A percentile compares a stretch with the other conserved stretches of the same genome.
These are phyloP conservation scores for Cryptomyrus ogoouensis DNA, from an alignment of 2,113 vertebrate species.

Conservation along the genomic window DNA sequence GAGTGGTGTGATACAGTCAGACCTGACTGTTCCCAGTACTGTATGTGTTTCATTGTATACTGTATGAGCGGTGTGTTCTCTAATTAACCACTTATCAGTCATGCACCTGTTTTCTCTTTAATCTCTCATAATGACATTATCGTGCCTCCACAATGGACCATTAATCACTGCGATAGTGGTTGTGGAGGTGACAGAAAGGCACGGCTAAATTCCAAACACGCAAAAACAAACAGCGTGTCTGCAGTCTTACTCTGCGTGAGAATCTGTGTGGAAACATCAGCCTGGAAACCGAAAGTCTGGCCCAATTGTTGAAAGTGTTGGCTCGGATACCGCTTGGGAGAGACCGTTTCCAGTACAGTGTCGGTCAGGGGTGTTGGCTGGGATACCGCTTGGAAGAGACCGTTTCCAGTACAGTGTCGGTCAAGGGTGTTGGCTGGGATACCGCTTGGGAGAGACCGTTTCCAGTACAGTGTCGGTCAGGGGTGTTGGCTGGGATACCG, in stretches of 20 bases:
- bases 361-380: background rate
- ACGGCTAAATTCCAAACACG: background rate
- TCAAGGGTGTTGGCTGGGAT: background rate
- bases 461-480: background rate
- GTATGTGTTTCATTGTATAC: background rate
- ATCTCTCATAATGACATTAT: background rate
- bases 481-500: background rate
- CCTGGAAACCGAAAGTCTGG: background rate
- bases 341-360: background rate
- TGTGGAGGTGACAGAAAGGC: background rate
- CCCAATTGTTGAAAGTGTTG: background rate
- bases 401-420: background rate
- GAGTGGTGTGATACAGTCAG: background rate
- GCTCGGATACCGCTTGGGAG: background rate
- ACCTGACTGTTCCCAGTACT: background rate
- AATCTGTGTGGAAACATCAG: background rate
- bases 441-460: background rate
- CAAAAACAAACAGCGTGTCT: background rate
- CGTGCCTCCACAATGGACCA: background rate
- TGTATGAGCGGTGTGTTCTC: background rate
- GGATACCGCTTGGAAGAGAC: background rate
- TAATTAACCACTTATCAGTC: background rate
- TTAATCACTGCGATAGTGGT: background rate
- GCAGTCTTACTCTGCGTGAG: background rate
- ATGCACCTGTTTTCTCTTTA: background rate